Percentiles rank a stretch among this genome's conserved stretches.
Conservation (phyloP, 2,113 vertebrate genomes). For the Lophochroa leadbeateri region DNA sequence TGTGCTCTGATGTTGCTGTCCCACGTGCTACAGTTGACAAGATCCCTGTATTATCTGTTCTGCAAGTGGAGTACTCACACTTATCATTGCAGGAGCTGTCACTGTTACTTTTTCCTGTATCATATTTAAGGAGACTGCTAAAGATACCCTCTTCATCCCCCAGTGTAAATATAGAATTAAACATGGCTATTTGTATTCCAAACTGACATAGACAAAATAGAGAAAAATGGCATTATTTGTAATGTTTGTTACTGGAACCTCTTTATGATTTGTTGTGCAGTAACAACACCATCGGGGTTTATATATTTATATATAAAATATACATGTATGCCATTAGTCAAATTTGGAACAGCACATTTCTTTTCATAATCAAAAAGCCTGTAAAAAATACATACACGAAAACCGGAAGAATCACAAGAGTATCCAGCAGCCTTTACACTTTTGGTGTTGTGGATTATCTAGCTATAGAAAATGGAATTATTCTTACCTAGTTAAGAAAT, state of each 20-base stretch:
- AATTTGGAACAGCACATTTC: not conserved
- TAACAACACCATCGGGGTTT: not conserved
- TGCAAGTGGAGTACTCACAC: constrained; percentile 39
- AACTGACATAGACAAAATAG: not conserved
- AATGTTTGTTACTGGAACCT: not conserved
- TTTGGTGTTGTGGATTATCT: not conserved
- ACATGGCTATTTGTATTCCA: not conserved
- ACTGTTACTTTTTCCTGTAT: not conserved
- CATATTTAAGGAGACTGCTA: not conserved
- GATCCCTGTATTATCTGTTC: constrained; percentile 35
- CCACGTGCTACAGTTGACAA: constrained; percentile 26
- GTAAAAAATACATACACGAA: not conserved
- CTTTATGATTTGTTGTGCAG: not conserved
- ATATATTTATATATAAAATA: not conserved
- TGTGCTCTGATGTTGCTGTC: not conserved
- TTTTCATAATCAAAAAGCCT: not conserved
- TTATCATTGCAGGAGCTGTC: not conserved
- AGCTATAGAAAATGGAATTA: not conserved
- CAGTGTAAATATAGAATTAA: not conserved
- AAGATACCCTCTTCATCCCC: not conserved
- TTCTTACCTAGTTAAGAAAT: not conserved
- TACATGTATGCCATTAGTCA: not conserved
- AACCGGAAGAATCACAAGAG: not conserved
- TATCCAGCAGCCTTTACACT: not conserved
- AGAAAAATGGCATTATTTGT: not conserved